Percentiles rank a stretch among this genome's conserved stretches.
Evolutionary conservation across 2,888 invertebrate species (phyloP).

Genomic region (Diloba caeruleocephala): DNA sequence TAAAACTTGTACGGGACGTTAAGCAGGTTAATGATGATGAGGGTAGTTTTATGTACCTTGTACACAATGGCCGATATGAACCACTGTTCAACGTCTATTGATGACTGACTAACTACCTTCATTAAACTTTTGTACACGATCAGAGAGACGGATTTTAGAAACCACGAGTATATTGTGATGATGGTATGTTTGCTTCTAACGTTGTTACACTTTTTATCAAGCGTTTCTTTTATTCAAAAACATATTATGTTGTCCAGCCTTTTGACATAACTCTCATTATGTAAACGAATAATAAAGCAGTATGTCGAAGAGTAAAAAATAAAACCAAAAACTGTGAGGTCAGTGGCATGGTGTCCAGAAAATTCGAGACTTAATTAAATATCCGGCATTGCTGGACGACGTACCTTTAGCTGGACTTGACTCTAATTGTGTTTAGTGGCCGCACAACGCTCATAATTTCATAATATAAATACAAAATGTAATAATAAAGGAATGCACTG

Average conservation of each 20-base stretch:
- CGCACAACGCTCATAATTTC: conserved; percentile 37
- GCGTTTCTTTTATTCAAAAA: background rate
- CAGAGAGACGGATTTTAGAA: too few relatives aligned
- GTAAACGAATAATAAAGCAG: background rate
- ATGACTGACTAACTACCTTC: conserved; percentile 17
- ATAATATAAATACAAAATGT: conserved; percentile 33
- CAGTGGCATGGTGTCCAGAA: background rate
- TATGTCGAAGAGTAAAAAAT: background rate
- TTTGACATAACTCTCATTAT: too few relatives aligned
- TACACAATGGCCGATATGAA: conserved; percentile 21
- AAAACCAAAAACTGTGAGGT: conserved; percentile 4
- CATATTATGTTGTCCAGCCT: background rate
- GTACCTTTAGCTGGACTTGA: conserved; percentile 24
- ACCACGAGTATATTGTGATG: too few relatives aligned
- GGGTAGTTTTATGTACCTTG: conserved; percentile 44
- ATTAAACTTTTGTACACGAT: conserved; percentile 10
- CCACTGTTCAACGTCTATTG: conserved; percentile 26
- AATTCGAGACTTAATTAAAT: conserved; percentile 12
- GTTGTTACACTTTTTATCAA: too few relatives aligned
- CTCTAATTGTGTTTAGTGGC: conserved; percentile 45
- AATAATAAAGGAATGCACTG: conserved; percentile 15
- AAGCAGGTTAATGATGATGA: conserved; percentile 48
- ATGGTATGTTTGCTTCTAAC: too few relatives aligned
- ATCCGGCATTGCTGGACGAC: conserved; percentile 18
- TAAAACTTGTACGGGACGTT: conserved; percentile 49